Evolutionary conservation across 2,113 vertebrate genomes (phyloP).

Genomic region (Takifugu flavidus): DNA sequence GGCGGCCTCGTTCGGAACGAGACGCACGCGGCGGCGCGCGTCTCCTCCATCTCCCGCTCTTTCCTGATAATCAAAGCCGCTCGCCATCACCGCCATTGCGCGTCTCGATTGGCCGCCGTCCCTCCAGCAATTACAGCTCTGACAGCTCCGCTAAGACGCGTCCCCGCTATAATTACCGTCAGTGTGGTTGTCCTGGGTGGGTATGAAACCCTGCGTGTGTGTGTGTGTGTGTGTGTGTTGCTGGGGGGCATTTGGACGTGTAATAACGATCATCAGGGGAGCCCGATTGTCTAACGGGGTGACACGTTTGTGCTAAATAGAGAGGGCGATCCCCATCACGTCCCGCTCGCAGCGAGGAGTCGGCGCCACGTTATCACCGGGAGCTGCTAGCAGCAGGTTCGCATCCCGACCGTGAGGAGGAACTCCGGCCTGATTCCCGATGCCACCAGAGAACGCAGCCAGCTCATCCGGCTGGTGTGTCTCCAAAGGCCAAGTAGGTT

Average conservation of each 20-base stretch:
- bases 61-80: conserved; percentile 74
- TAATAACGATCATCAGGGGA: conserved; percentile 64
- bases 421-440: too few relatives aligned
- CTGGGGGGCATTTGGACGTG: conserved; percentile 47
- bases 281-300: conserved; percentile 57
- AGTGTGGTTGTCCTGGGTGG: conserved; percentile 70
- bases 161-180: conserved; percentile 73
- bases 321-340: conserved; percentile 55
- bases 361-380: conserved; percentile 22
- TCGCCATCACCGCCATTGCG: conserved; percentile 52
- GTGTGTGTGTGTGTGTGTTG: conserved; percentile 20
- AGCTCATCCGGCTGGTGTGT: too few relatives aligned
- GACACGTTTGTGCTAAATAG: conserved; percentile 63
- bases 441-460: too few relatives aligned
- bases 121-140: conserved; percentile 76
- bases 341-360: conserved; percentile 18
- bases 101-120: conserved; percentile 71
- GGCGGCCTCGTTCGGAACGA: conserved; percentile 53
- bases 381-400: conserved; percentile 18
- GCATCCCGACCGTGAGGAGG: not conserved
- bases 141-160: conserved; percentile 73
- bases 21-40: conserved; percentile 46
- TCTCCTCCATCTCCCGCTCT: conserved; percentile 63
- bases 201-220: conserved; percentile 40
- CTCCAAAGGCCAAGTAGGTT: too few relatives aligned